A percentile compares a stretch with the other conserved stretches of the same genome.
Evolutionary conservation across 2,113 vertebrate genomes (phyloP).

Genomic region (Cyphomyrus plagiostoma): DNA sequence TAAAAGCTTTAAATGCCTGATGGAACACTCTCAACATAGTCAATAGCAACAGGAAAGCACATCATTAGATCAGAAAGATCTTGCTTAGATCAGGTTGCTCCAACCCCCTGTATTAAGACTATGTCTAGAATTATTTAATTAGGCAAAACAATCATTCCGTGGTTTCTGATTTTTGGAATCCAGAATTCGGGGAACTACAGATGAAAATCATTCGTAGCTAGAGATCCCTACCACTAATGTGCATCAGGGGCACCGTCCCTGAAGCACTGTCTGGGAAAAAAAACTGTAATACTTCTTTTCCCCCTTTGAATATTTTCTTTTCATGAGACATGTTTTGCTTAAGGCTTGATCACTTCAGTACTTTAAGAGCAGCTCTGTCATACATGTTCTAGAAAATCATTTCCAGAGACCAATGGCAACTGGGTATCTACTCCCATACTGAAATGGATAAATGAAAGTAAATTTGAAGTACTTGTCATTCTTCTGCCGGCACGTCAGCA

Average conservation of each 20-base stretch:
- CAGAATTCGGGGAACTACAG: neutral
- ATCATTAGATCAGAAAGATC: neutral
- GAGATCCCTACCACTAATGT: neutral
- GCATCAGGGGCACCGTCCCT: neutral
- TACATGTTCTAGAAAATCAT: neutral
- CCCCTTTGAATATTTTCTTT: neutral
- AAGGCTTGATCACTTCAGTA: neutral
- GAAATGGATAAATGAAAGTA: neutral
- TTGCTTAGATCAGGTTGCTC: neutral
- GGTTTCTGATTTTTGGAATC: neutral
- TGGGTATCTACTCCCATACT: too few species aligned
- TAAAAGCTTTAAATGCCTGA: neutral
- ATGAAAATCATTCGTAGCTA: neutral
- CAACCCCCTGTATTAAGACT: neutral
- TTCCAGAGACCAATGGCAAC: neutral
- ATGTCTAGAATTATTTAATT: neutral
- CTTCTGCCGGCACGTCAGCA: neutral
- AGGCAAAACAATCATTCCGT: neutral
- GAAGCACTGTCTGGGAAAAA: neutral
- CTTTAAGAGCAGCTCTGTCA: neutral
- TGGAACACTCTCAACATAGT: neutral
- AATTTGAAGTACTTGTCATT: neutral
- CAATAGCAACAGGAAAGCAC: neutral
- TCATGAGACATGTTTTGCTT: neutral
- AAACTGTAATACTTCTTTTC: neutral